These are phyloP conservation scores for Triplophysa dalaica DNA, from an alignment of 2,113 vertebrate genomes.

Conservation along the genomic window DNA sequence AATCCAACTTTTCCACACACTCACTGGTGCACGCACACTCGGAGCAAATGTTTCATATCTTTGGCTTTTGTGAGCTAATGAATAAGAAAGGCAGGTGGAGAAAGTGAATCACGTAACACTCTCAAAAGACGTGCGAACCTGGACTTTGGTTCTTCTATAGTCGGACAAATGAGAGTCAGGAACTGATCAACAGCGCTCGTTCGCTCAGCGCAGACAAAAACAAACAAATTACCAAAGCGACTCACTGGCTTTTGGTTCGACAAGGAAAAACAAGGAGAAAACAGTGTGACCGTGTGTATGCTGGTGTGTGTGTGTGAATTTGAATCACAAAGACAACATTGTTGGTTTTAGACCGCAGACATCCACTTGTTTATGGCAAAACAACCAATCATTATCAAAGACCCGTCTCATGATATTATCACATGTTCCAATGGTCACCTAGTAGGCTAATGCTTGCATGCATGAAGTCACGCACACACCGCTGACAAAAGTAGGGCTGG, in stretches of 20 bases:
- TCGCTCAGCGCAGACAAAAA: background rate
- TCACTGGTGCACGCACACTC: background rate
- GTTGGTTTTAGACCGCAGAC: slow-evolving; percentile 12
- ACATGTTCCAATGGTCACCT: slow-evolving; percentile 34
- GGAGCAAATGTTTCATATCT: too few relatives aligned
- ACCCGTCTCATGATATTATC: slow-evolving; percentile 29
- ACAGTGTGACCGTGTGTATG: background rate
- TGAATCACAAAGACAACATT: slow-evolving; percentile 34
- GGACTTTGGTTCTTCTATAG: background rate
- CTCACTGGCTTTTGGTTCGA: background rate
- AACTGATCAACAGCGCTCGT: slow-evolving; percentile 6
- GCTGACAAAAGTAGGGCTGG: too few relatives aligned
- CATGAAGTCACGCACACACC: background rate
- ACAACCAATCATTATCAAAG: slow-evolving; percentile 29
- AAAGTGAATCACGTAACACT: background rate
- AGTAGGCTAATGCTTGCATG: background rate
- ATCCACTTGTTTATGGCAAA: slow-evolving; percentile 27
- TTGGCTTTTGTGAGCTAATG: background rate
- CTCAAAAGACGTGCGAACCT: background rate
- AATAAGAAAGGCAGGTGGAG: background rate
- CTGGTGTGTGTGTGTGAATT: background rate
- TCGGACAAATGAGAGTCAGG: background rate
- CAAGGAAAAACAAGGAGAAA: background rate
- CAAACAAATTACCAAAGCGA: slow-evolving; percentile 1
- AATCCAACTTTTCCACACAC: background rate